These are phyloP conservation scores for Ctenosaura bakeri DNA, from an alignment of 2,797 vertebrate genomes.

Conservation along the genomic window DNA sequence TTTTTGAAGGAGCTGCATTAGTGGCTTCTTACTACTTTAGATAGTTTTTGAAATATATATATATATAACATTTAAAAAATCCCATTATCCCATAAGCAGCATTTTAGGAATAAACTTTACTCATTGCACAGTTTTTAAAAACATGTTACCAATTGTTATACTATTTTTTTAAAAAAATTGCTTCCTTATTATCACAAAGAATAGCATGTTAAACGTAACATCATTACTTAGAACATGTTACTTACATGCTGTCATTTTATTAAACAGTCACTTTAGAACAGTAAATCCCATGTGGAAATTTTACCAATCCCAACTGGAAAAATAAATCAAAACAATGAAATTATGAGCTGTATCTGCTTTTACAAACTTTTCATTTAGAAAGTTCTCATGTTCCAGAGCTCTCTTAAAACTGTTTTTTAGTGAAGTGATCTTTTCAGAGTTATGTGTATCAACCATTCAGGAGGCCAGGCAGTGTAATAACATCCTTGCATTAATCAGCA, in stretches of 20 bases:
- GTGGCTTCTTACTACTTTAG: no score
- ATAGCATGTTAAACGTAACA: not conserved
- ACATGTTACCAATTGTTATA: no score
- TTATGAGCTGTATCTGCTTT: slow-evolving; percentile 78
- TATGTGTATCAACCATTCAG: slow-evolving; percentile 82
- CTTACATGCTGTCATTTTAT: not conserved
- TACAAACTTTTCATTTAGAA: slow-evolving; percentile 81
- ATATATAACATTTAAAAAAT: no score
- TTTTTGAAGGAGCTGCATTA: no score
- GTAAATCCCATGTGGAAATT: slow-evolving; percentile 7
- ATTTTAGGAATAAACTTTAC: no score
- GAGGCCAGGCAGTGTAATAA: slow-evolving; percentile 81
- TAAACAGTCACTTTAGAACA: not conserved
- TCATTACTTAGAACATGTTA: not conserved
- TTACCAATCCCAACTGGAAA: not conserved
- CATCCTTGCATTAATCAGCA: slow-evolving; percentile 87
- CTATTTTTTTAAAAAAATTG: not conserved
- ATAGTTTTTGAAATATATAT: no score
- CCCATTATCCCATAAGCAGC: no score
- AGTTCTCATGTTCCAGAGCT: slow-evolving; percentile 83
- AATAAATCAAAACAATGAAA: slow-evolving; percentile 10
- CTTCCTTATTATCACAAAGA: not conserved
- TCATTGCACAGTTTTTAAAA: no score
- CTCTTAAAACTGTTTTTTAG: slow-evolving; percentile 80
- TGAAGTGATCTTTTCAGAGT: slow-evolving; percentile 83